Evolutionary conservation across 2,113 vertebrate genomes (phyloP).

Genomic region (human): GRCh38 chr2:134003501-134004000

Average conservation of each 20-base stretch:
- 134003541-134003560: slow-evolving; percentile 28
- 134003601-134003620: neutral
- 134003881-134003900: neutral
- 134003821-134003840: neutral
- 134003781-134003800: neutral
- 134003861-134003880: neutral
- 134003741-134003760: neutral
- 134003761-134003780: neutral
- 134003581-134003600: neutral
- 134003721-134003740: neutral
- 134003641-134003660: neutral
- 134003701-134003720: neutral
- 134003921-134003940: neutral
- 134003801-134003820: neutral
- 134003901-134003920: neutral
- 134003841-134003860: neutral
- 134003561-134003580: slow-evolving; percentile 4
- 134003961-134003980: neutral
- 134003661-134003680: neutral
- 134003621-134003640: neutral
- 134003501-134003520: neutral
- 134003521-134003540: neutral
- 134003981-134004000: neutral
- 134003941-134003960: neutral
- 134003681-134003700: neutral